Evolutionary conservation across 2,888 invertebrate species (phyloP).

Genomic region (Autographa pulchrina): DNA sequence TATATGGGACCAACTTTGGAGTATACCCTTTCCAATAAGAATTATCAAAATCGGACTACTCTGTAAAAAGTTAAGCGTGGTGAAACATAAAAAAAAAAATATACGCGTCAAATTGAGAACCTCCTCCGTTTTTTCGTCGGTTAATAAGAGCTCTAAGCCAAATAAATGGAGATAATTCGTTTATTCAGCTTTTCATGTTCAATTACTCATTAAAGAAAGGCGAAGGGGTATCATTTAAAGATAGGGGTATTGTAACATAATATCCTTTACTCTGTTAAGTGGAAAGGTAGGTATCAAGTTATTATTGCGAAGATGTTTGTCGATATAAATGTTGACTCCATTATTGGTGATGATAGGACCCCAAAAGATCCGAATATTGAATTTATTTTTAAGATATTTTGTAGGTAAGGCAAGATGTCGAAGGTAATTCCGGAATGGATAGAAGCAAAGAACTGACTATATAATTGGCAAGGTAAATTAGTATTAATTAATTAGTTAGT

Average conservation of each 20-base stretch:
- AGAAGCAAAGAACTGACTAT: too few species aligned
- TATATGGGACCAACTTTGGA: too few species aligned
- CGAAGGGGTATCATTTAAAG: too few species aligned
- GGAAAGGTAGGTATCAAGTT: neutral
- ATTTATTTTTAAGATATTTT: neutral
- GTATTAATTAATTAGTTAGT: too few species aligned
- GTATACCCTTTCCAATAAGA: too few species aligned
- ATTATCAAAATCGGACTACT: too few species aligned
- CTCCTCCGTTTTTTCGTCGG: too few species aligned
- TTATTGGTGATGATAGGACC: neutral
- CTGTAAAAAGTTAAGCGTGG: too few species aligned
- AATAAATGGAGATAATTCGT: conserved; percentile 1
- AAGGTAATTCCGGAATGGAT: too few species aligned
- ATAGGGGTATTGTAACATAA: neutral
- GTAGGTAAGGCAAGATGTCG: too few species aligned
- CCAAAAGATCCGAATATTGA: neutral
- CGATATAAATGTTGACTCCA: neutral
- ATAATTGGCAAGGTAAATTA: neutral
- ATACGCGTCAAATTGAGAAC: too few species aligned
- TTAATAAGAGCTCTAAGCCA: neutral
- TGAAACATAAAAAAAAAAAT: too few species aligned
- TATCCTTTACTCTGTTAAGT: neutral
- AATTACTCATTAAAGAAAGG: neutral
- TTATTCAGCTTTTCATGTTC: neutral
- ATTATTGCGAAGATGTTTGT: neutral